Conservation (phyloP, 2,113 vertebrate species). For the Gnathonemus echidnorhynchus region DNA sequence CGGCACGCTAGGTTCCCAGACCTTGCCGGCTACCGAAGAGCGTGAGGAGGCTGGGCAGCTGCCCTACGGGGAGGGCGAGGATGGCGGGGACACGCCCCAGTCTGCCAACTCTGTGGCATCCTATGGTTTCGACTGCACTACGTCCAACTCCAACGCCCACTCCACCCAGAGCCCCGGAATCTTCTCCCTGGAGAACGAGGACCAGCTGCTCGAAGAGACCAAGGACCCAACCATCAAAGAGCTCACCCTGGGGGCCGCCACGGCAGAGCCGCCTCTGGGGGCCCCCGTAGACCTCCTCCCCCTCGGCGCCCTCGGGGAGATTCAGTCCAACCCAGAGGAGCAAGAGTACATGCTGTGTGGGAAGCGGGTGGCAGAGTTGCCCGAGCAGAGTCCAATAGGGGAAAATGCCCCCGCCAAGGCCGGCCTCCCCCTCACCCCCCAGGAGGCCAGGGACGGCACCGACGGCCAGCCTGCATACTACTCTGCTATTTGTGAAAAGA, state of each 20-base stretch:
- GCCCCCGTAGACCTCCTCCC: constrained; percentile 61
- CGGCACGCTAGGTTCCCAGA: constrained; percentile 31
- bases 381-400: constrained; percentile 23
- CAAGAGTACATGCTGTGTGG: constrained; percentile 55
- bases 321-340: constrained; percentile 39
- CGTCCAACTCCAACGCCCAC: constrained; percentile 66
- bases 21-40: constrained; percentile 47
- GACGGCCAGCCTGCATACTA: constrained; percentile 59
- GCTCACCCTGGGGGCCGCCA: constrained; percentile 51
- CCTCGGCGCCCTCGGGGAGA: constrained; percentile 39
- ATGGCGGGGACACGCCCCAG: constrained; percentile 59
- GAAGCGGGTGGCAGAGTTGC: constrained; percentile 38
- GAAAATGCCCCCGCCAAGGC: constrained; percentile 42
- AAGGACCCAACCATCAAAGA: constrained; percentile 67
- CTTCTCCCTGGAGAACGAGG: constrained; percentile 70
- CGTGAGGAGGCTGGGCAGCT: constrained; percentile 52
- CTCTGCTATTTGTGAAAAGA: constrained; percentile 68
- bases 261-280: constrained; percentile 44
- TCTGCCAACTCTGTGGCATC: constrained; percentile 69
- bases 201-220: constrained; percentile 63
- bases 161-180: constrained; percentile 70
- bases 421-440: constrained; percentile 30
- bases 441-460: constrained; percentile 34
- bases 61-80: constrained; percentile 46
- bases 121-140: constrained; percentile 67